Conservation (phyloP, 2,113 vertebrate genomes). For the Phalacrocorax aristotelis region DNA sequence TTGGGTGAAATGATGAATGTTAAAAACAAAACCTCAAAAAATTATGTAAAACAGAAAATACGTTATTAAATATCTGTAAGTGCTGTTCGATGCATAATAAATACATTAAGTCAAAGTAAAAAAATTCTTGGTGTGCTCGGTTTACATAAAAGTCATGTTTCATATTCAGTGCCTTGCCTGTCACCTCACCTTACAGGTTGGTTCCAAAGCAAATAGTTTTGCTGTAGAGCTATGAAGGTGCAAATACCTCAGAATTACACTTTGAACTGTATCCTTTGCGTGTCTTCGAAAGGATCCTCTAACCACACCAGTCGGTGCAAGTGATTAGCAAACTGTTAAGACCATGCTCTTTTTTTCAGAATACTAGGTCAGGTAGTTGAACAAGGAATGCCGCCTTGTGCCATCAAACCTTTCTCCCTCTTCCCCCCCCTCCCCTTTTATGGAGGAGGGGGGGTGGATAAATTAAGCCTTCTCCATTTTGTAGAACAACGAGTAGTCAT, state of each 20-base stretch:
- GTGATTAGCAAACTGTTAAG: constrained; percentile 23
- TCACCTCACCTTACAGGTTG: not conserved
- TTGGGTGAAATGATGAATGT: not conserved
- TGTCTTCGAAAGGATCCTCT: not conserved
- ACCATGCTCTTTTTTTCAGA: not conserved
- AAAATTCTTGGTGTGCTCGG: not conserved
- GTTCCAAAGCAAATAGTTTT: not conserved
- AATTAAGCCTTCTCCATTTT: constrained; percentile 74
- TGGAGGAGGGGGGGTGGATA: not conserved
- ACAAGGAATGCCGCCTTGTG: constrained; percentile 53
- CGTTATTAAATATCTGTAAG: fast-evolving
- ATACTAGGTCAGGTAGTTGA: constrained; percentile 13
- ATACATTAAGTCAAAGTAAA: not conserved
- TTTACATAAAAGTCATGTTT: not conserved
- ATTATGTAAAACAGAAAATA: not conserved
- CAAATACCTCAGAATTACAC: not conserved
- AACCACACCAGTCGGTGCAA: not conserved
- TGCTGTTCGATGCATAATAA: not conserved
- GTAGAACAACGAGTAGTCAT: constrained; percentile 67
- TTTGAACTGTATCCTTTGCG: not conserved
- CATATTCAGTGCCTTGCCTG: not conserved
- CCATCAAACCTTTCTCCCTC: constrained; percentile 43
- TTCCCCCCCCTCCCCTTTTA: not conserved
- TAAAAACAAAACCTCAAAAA: not conserved
- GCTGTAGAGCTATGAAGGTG: not conserved